phyloP scores from a whole-genome alignment of 2,113 vertebrate genomes.

The Xenopus borealis region DNA sequence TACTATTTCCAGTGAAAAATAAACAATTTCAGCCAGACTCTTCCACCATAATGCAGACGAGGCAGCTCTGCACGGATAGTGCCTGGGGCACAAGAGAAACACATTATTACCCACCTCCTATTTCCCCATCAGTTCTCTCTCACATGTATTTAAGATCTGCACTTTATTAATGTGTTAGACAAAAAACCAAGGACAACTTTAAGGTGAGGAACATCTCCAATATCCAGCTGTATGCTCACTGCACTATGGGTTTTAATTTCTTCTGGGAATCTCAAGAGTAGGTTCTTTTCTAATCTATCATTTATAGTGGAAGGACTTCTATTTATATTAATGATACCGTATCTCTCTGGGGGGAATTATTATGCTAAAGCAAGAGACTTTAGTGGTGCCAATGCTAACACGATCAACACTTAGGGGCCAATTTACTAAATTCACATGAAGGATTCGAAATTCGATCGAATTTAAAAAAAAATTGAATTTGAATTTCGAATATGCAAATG shows the following conservation, averaged over 20 bases:
- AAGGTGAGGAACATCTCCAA: constrained; percentile 8
- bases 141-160: constrained; percentile 9
- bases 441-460: no score
- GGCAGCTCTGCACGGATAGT: background rate
- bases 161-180: constrained; percentile 6
- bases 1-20: no score
- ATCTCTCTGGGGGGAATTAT: background rate
- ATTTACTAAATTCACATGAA: no score
- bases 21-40: no score
- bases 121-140: background rate
- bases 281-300: constrained; percentile 1
- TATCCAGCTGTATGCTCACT: background rate
- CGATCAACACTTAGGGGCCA: no score
- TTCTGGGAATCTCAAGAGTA: background rate
- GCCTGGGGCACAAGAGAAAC: background rate
- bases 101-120: background rate
- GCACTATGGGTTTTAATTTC: constrained; percentile 42
- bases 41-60: background rate
- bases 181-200: background rate
- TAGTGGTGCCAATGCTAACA: background rate
- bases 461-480: no score
- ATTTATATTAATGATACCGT: background rate
- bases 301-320: background rate
- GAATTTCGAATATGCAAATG: no score
- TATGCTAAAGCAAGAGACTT: background rate